Evolutionary conservation across 2,888 invertebrate genomes (phyloP).

Genomic region (Lasiommata megera): DNA sequence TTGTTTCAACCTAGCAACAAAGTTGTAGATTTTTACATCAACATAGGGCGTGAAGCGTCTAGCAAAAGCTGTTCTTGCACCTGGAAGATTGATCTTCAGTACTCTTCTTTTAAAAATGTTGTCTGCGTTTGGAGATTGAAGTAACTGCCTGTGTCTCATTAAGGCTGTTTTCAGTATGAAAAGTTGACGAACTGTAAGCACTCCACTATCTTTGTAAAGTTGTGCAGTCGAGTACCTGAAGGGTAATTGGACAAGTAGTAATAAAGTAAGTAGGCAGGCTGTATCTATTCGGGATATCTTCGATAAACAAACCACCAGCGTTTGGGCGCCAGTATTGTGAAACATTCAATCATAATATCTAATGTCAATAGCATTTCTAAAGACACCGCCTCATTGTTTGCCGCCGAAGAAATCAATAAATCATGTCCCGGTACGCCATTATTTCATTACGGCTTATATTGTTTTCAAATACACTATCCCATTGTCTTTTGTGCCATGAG

Average conservation of each 20-base stretch:
- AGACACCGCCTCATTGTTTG: conserved; percentile 42
- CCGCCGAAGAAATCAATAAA: conserved; percentile 47
- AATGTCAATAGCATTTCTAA: conserved; percentile 43
- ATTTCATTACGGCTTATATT: conserved; percentile 43
- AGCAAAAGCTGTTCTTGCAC: too few species aligned
- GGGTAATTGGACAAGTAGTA: background rate
- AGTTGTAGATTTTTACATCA: too few species aligned
- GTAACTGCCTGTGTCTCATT: too few species aligned
- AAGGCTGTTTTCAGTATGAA: too few species aligned
- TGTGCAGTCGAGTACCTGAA: too few species aligned
- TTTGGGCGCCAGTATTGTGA: conserved; percentile 21
- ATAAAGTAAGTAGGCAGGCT: background rate
- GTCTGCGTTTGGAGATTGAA: too few species aligned
- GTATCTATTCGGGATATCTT: conserved; percentile 6
- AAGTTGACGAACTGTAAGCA: too few species aligned
- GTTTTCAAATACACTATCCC: conserved; percentile 52
- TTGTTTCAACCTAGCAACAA: too few species aligned
- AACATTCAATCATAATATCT: conserved; percentile 46
- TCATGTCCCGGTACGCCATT: conserved; percentile 42
- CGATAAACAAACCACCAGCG: conserved; percentile 11
- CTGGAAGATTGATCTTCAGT: too few species aligned
- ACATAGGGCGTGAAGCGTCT: too few species aligned
- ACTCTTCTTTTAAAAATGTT: too few species aligned
- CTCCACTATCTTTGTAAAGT: too few species aligned
- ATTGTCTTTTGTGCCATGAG: conserved; percentile 38